Evolutionary conservation across 1,140 invertebrate genomes (phyloP).

Genomic region (Probaryconus sp.): DNA sequence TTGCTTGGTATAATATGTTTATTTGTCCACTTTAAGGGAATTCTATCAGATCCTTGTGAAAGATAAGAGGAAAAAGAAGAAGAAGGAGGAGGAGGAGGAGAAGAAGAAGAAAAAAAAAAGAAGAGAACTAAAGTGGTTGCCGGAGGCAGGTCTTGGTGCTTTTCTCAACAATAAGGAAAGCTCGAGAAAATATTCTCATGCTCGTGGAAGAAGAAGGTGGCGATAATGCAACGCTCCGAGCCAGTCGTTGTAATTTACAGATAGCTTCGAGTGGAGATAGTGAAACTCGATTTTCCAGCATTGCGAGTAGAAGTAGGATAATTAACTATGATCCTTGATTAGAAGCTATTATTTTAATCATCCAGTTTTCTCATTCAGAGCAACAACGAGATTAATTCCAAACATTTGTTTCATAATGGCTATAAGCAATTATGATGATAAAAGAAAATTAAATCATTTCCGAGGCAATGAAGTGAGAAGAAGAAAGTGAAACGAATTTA

Average conservation of each 20-base stretch:
- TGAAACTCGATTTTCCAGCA: slow-evolving; percentile 50
- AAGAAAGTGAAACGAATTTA: no score
- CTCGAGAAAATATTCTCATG: slow-evolving; percentile 45
- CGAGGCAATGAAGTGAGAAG: no score
- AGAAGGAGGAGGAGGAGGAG: slow-evolving; percentile 31
- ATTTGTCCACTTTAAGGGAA: slow-evolving; percentile 13
- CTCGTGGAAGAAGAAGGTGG: slow-evolving; percentile 39
- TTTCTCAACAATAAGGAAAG: slow-evolving; percentile 45
- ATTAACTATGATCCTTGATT: slow-evolving; percentile 53
- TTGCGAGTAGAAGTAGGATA: slow-evolving; percentile 35
- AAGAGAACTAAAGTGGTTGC: slow-evolving; percentile 29
- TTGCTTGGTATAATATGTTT: slow-evolving; percentile 11
- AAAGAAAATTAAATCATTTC: no score
- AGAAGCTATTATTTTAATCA: slow-evolving; percentile 41
- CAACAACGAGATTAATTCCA: slow-evolving; percentile 33
- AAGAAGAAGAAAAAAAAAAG: slow-evolving; percentile 26
- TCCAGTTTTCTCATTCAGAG: slow-evolving; percentile 16
- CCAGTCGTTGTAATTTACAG: slow-evolving; percentile 48
- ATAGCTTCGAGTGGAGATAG: slow-evolving; percentile 51
- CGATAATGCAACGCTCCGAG: slow-evolving; percentile 40
- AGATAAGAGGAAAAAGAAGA: slow-evolving; percentile 30
- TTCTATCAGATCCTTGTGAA: slow-evolving; percentile 27
- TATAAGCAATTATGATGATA: slow-evolving; percentile 24
- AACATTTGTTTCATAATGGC: slow-evolving; percentile 9
- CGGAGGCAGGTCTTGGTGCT: slow-evolving; percentile 30